Evolutionary conservation across 2,888 invertebrate genomes (phyloP).

Genomic region (Dolichopus griseipennis): DNA sequence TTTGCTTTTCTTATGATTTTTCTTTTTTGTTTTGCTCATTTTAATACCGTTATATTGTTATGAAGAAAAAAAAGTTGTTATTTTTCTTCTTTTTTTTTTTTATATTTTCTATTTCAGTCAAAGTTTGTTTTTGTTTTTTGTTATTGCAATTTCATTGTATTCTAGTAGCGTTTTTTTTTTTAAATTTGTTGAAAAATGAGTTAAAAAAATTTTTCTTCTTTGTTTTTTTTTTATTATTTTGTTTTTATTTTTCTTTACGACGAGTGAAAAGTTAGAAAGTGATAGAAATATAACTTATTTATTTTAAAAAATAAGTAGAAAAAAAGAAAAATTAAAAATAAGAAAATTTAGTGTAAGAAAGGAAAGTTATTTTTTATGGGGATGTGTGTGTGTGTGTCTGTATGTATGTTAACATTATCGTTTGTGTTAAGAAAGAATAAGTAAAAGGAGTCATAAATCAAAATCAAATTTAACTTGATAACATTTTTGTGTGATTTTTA

Average conservation of each 20-base stretch:
- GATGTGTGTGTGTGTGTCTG: too few species aligned
- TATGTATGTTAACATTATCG: too few species aligned
- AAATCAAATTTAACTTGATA: constrained; percentile 6
- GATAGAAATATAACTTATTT: too few species aligned
- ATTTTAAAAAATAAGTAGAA: too few species aligned
- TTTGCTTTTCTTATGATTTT: too few species aligned
- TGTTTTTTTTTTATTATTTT: neutral
- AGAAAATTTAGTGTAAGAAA: neutral
- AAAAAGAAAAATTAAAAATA: neutral
- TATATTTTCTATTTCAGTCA: neutral
- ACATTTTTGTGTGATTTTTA: constrained; percentile 6
- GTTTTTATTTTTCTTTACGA: too few species aligned
- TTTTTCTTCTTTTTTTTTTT: neutral
- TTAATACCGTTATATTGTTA: neutral
- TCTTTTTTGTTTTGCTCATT: neutral
- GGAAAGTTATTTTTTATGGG: neutral
- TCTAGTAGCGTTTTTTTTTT: neutral
- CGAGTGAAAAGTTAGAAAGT: too few species aligned
- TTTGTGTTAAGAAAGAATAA: neutral
- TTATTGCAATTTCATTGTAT: neutral
- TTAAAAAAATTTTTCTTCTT: neutral
- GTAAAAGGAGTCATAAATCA: constrained; percentile 4
- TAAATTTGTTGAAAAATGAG: neutral
- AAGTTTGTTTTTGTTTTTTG: neutral
- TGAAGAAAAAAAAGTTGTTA: neutral